A percentile compares a stretch with the other conserved stretches of the same genome.
phyloP scores from a whole-genome alignment of 2,888 invertebrate genomes.

The Nebria brevicollis region DNA sequence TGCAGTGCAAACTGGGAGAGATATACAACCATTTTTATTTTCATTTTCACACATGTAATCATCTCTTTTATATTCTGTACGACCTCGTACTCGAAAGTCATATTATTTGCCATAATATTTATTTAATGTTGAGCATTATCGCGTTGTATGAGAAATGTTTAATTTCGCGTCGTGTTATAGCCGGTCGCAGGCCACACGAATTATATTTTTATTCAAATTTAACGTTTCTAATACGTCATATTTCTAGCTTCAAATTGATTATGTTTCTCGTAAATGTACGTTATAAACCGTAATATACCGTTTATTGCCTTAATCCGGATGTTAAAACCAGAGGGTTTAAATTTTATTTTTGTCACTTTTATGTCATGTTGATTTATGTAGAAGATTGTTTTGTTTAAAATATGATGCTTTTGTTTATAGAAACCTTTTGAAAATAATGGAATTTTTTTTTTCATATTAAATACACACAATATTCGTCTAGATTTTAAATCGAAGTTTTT shows the following conservation, averaged over 20 bases:
- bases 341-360: neutral
- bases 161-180: neutral
- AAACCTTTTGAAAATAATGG: too few relatives aligned
- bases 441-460: too few relatives aligned
- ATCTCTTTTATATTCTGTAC: neutral
- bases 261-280: neutral
- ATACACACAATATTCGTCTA: too few relatives aligned
- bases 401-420: neutral
- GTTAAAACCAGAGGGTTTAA: neutral
- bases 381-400: neutral
- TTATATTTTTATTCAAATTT: conserved; percentile 40
- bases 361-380: neutral
- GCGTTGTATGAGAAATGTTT: neutral
- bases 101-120: neutral
- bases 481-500: too few relatives aligned
- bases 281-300: neutral
- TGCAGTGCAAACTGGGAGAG: neutral
- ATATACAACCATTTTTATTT: neutral
- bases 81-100: neutral
- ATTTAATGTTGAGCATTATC: neutral
- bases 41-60: conserved; percentile 1
- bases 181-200: conserved; percentile 1
- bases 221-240: conserved; percentile 29
- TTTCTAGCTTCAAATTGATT: neutral
- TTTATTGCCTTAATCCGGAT: neutral